Evolutionary conservation across 2,888 invertebrate genomes (phyloP).

Genomic region (Drosophila fungiperda): DNA sequence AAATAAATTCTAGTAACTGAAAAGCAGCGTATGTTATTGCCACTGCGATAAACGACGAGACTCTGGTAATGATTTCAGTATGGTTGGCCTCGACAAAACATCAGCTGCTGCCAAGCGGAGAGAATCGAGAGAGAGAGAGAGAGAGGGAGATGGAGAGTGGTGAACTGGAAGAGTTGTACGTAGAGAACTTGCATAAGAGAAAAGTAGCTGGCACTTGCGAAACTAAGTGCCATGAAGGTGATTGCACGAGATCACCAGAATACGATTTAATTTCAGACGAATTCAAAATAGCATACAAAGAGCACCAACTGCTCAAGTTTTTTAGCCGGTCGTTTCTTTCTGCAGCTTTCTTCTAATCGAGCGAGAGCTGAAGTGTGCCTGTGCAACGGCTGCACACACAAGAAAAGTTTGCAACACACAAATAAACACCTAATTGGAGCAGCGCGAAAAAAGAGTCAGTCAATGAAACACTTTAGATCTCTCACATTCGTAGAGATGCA

Average conservation of each 20-base stretch:
- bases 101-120: constrained; percentile 43
- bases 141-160: not conserved
- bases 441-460: constrained; percentile 35
- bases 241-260: constrained; percentile 37
- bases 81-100: constrained; percentile 41
- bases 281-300: constrained; percentile 21
- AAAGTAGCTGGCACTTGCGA: constrained; percentile 7
- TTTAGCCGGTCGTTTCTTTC: constrained; percentile 21
- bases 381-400: constrained; percentile 21
- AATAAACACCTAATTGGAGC: constrained; percentile 49
- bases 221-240: constrained; percentile 29
- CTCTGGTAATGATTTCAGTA: constrained; percentile 37
- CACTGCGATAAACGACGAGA: constrained; percentile 32
- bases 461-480: constrained; percentile 38
- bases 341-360: constrained; percentile 36
- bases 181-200: constrained; percentile 41
- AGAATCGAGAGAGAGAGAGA: constrained; percentile 3
- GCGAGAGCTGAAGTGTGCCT: constrained; percentile 4
- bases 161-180: constrained; percentile 1
- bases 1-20: constrained; percentile 35
- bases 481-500: constrained; percentile 2
- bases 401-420: constrained; percentile 32
- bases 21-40: constrained; percentile 39
- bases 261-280: constrained; percentile 31
- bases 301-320: constrained; percentile 14